Evolutionary conservation across 2,888 invertebrate species (phyloP).

Genomic region (Spodoptera picta): DNA sequence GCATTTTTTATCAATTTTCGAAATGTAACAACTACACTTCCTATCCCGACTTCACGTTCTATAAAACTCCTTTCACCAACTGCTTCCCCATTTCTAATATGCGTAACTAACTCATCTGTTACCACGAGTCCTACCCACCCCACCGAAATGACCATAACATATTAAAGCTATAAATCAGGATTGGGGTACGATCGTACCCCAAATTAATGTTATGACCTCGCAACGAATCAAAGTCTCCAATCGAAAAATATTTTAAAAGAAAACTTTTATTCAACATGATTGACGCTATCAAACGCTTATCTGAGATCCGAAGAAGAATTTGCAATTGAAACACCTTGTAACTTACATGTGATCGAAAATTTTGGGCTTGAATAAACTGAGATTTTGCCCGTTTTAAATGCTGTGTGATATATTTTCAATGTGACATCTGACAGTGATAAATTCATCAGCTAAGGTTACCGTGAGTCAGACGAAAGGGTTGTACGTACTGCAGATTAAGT

Average conservation of each 20-base stretch:
- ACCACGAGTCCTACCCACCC: slow-evolving; percentile 45
- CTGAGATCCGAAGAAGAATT: slow-evolving; percentile 43
- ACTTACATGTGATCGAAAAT: slow-evolving; percentile 27
- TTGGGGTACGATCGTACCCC: slow-evolving; percentile 42
- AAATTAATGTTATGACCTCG: slow-evolving; percentile 59
- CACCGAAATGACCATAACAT: slow-evolving; percentile 47
- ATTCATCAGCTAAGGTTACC: slow-evolving; percentile 31
- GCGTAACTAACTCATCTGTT: slow-evolving; percentile 51
- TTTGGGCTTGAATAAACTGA: slow-evolving; percentile 16
- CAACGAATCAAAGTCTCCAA: slow-evolving; percentile 39
- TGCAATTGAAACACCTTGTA: slow-evolving; percentile 50
- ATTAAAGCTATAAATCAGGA: slow-evolving; percentile 57
- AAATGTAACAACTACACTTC: background rate
- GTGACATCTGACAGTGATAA: slow-evolving; percentile 40
- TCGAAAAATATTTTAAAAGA: slow-evolving; percentile 47
- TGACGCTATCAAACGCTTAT: slow-evolving; percentile 46
- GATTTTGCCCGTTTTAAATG: slow-evolving; percentile 36
- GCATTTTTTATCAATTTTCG: background rate
- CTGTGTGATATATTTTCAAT: slow-evolving; percentile 25
- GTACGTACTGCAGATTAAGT: slow-evolving; percentile 6
- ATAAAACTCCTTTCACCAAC: slow-evolving; percentile 30
- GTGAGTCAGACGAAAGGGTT: slow-evolving; percentile 25
- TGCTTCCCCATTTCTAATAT: slow-evolving; percentile 31
- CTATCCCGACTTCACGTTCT: slow-evolving; percentile 19
- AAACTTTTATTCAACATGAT: slow-evolving; percentile 36